Evolutionary conservation across 2,113 vertebrate genomes (phyloP).

Genomic region (Ciconia maguari): DNA sequence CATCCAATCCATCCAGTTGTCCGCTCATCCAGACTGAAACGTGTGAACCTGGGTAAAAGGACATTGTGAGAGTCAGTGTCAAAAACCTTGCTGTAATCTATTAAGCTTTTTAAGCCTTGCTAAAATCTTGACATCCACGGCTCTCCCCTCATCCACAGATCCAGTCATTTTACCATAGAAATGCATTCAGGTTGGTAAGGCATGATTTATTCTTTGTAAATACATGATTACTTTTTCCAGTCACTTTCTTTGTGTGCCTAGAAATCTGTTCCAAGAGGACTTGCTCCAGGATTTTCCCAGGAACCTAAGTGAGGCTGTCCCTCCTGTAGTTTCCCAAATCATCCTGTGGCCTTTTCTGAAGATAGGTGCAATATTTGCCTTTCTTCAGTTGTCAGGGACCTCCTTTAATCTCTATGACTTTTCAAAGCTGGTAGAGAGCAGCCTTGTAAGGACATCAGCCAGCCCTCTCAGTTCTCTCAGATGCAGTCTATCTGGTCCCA

Average conservation of each 20-base stretch:
- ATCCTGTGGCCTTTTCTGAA: background rate
- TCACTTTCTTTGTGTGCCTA: background rate
- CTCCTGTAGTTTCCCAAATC: background rate
- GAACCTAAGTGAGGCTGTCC: background rate
- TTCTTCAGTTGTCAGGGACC: background rate
- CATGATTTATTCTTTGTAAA: background rate
- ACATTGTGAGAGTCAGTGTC: background rate
- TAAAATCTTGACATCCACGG: background rate
- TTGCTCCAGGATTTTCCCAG: background rate
- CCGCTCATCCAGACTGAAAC: background rate
- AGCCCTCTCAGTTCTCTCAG: background rate
- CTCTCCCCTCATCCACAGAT: background rate
- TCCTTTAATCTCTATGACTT: background rate
- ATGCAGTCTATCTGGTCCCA: background rate
- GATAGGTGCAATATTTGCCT: background rate
- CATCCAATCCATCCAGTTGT: background rate
- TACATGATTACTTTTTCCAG: background rate
- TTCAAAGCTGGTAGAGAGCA: background rate
- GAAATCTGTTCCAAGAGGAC: background rate
- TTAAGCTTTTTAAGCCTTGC: background rate
- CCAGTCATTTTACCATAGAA: background rate
- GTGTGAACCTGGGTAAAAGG: background rate
- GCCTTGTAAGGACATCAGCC: background rate
- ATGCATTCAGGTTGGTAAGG: background rate
- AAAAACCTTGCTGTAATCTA: background rate